Evolutionary conservation across 2,113 vertebrate genomes (phyloP).

Genomic region (Condylura cristata): DNA sequence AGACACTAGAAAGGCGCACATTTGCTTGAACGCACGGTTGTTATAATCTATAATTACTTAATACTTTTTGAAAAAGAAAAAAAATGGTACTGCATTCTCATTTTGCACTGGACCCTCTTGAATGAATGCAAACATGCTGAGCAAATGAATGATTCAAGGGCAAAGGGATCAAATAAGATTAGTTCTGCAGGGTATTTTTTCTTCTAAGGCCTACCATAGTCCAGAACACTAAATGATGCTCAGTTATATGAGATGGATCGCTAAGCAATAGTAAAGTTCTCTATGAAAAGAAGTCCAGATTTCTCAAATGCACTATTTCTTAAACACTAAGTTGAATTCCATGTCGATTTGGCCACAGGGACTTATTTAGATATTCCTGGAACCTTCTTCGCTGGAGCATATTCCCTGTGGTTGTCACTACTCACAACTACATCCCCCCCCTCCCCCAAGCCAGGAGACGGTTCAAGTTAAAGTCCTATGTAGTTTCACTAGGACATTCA

Average conservation of each 20-base stretch:
- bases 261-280: neutral
- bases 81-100: neutral
- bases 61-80: neutral
- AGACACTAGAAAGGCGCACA: neutral
- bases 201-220: neutral
- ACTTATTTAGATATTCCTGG: neutral
- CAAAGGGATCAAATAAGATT: neutral
- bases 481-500: neutral
- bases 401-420: neutral
- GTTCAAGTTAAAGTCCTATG: neutral
- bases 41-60: neutral
- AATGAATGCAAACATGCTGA: neutral
- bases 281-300: neutral
- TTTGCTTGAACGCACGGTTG: neutral
- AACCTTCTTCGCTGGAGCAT: neutral
- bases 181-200: neutral
- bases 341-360: neutral
- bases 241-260: neutral
- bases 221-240: neutral
- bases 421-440: neutral
- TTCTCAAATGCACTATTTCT: neutral
- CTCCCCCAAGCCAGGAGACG: neutral
- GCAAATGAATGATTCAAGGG: neutral
- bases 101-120: neutral
- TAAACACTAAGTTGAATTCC: neutral